Base-by-base conservation (phyloP, 2,113 vertebrate genomes). In the Lagopus leucura region DNA sequence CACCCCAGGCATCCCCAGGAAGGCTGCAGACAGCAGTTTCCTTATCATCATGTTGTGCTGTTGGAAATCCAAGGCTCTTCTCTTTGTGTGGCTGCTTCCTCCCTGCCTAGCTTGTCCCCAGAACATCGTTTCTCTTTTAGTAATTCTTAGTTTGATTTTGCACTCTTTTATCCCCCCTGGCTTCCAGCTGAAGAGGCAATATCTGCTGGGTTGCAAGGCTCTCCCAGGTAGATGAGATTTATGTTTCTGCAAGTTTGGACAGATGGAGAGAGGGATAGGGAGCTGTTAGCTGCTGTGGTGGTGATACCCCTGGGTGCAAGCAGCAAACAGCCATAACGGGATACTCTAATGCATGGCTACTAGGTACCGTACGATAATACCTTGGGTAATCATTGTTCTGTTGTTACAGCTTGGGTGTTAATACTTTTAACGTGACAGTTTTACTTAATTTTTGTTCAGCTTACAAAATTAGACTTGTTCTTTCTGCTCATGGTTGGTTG, bases 261-360 rank as follows among this genome's bases (percentile, higher is more conserved):
- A 85, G 95, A 95, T 91, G 91, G 88, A 92, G 76, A 80, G 79
- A 95, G 82, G 74, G 69, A 58, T 75, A 81, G 88, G 89, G 90
- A 92, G 89, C 83, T 92, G 82, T 74, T 66, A 54, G 76, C 73
- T 88, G 93, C 90, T 34, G 88, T 73, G 82, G 93, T 10, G 12
- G 92, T 13, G 52, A 55, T 89, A 89, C 92, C 82, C 72, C 69
- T 94, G 73, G 83, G 84, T 77, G 67, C 77, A 84, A 75, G 67
- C 32, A 91, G 55, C 65, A 77, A 67, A 3, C 79, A 86, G 60
- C 78, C 45, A 10, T 64, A 78, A 63, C 0, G 25, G 94, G 94
- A 85, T 63, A 25, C 83, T 86, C 2, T 28, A 75, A 82, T 0
- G 0, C 43, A 4, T n/a, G 47, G 82, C 70, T 82, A 69, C 67